Percentiles rank a stretch among this genome's conserved stretches.
phyloP scores from a whole-genome alignment of 92 coral and sea anemone species.

The Virgularia gustaviana region DNA sequence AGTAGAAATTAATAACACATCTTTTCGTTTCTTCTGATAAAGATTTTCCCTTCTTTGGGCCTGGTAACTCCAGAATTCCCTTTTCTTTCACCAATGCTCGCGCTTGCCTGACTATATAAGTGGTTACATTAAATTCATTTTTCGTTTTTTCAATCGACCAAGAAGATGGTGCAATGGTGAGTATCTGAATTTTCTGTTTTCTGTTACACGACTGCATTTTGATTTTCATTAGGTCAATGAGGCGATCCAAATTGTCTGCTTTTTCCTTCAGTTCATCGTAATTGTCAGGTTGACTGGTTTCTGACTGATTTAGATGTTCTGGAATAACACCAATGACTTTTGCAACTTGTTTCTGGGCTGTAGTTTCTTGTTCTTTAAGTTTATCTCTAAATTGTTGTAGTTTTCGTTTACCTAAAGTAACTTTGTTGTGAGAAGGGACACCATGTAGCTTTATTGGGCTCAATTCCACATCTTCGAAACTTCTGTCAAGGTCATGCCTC shows the following conservation, averaged over 20 bases:
- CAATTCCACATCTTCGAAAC: conserved; percentile 17
- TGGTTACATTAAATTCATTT: conserved; percentile 39
- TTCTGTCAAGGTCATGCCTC: conserved; percentile 11
- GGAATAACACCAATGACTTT: conserved; percentile 21
- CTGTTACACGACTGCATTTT: conserved; percentile 28
- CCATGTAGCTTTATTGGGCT: conserved; percentile 14
- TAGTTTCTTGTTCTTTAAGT: not conserved
- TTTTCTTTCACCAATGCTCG: conserved; percentile 40
- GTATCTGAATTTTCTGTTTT: conserved; percentile 38
- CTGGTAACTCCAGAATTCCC: conserved; percentile 41
- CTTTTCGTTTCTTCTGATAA: conserved; percentile 46
- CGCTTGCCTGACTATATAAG: conserved; percentile 47
- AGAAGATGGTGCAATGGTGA: conserved; percentile 42
- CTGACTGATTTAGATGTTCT: not conserved
- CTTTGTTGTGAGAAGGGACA: conserved; percentile 13
- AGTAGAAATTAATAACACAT: conserved; percentile 35
- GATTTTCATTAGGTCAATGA: conserved; percentile 41
- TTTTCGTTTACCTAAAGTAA: conserved; percentile 9
- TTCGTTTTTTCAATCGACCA: conserved; percentile 46
- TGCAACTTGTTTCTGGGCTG: conserved; percentile 2
- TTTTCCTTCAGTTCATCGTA: not conserved
- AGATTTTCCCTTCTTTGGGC: conserved; percentile 50
- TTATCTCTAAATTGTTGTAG: not conserved
- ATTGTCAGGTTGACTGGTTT: conserved; percentile 4
- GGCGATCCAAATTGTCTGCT: conserved; percentile 44